Conservation (phyloP, 1,140 invertebrate genomes). For the Anastatus disparis region DNA sequence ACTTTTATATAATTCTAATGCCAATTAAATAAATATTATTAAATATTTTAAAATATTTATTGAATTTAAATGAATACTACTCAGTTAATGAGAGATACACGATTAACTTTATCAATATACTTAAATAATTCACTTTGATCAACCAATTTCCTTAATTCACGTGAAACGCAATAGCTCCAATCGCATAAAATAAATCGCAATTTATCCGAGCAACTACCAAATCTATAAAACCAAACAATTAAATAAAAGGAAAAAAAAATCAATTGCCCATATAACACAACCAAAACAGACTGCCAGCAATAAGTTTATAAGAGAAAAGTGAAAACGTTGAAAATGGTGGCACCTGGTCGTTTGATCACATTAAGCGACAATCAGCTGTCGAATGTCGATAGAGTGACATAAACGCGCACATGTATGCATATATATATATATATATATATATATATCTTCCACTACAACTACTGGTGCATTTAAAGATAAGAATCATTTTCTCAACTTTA, state of each 20-base stretch:
- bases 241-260: no score
- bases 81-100: no score
- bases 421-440: no score
- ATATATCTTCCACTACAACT: neutral
- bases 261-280: neutral
- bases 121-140: no score
- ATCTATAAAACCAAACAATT: neutral
- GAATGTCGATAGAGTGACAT: constrained; percentile 20
- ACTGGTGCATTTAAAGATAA: constrained; percentile 7
- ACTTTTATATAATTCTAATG: no score
- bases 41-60: no score
- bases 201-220: neutral
- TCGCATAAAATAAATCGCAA: constrained; percentile 5
- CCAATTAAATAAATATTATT: no score
- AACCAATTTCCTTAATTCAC: no score
- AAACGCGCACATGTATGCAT: neutral
- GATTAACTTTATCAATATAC: no score
- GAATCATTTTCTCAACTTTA: neutral
- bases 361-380: constrained; percentile 30
- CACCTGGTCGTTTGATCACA: constrained; percentile 4
- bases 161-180: no score
- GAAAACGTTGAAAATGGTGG: neutral
- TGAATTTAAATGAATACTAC: no score
- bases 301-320: no score
- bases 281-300: neutral